Evolutionary conservation across 2,888 invertebrate genomes (phyloP), one percentile per base, ranked within the genome.

Genomic region (Trichacis sp.): DNA sequence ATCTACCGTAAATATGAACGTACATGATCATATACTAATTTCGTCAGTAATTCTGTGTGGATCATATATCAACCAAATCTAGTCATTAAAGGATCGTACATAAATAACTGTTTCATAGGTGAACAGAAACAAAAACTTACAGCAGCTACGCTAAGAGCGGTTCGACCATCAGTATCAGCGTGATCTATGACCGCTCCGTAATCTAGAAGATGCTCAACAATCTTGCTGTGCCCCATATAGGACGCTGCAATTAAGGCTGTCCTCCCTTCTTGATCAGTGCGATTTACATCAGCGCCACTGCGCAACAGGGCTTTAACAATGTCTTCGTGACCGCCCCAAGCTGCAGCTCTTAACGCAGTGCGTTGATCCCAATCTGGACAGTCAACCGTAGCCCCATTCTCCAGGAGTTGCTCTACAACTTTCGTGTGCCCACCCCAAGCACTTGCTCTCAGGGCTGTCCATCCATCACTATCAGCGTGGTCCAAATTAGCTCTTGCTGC

Each of bases 361-460:
- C 97, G 88, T 69, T 94, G 93, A 77, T 95, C 95, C 51, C 92
- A 91, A 77, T 96, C 95, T 1, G 94, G 93, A 73, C 93, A 90
- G 81, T 97, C 95, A 2, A 97, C 92, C 73, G 92, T 89, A 67
- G 95, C 95, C 0, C 93, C 91, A 72, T 90, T 91, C 49, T 90
- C 89, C 40, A 96, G 88, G 43, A 97, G 85, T 11, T 92, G 87
- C 72, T 93, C 92, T 0, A 94, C 94, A 1, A 94, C 91, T 87
- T 94, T 93, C 1, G 93, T 92, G 77, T 97, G 97, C 0, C 97
- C 97, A 47, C 96, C 97, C 97, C 97, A 97, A 9, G 97, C 96
- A 15, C 97, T 96, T 2, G 97, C 96, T 56, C 97, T 86, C 46
- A 96, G 86, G 11, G 95, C 93, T 29, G 94, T 95, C 97, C 95